Percentiles rank a stretch among this genome's conserved stretches.
phyloP scores from a whole-genome alignment of 1,140 invertebrate genomes.

The Diabrotica virgifera region DNA sequence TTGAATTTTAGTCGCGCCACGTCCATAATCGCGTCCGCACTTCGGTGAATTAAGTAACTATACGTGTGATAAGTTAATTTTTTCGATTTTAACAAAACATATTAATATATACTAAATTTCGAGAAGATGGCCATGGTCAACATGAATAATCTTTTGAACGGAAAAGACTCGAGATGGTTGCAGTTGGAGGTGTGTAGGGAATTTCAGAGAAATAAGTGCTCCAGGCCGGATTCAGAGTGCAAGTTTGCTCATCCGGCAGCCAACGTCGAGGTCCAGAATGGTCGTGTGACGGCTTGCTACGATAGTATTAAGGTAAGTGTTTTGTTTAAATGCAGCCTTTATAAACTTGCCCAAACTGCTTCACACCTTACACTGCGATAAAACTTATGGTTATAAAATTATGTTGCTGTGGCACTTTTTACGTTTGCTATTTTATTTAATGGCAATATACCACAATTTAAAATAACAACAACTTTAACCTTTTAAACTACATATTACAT shows the following conservation, averaged over 20 bases:
- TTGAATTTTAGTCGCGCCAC: constrained; percentile 25
- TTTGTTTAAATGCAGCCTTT: constrained; percentile 3
- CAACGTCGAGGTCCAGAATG: constrained; percentile 99
- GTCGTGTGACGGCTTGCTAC: constrained; percentile 99
- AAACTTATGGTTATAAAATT: too few species aligned
- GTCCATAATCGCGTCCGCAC: constrained; percentile 33
- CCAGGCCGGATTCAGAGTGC: constrained; percentile 97
- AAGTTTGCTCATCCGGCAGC: constrained; percentile 99
- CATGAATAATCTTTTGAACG: constrained; percentile 94
- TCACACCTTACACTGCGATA: too few species aligned
- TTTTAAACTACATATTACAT: too few species aligned
- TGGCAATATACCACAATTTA: too few species aligned
- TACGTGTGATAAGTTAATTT: constrained; percentile 7
- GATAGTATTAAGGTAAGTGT: constrained; percentile 98
- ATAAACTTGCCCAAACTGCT: too few species aligned
- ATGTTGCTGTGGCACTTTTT: too few species aligned
- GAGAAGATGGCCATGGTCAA: constrained; percentile 85
- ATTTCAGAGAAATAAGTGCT: constrained; percentile 99
- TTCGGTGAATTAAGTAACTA: constrained; percentile 1
- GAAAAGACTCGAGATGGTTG: constrained; percentile 99
- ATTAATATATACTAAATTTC: neutral
- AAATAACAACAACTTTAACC: too few species aligned
- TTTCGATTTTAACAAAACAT: neutral
- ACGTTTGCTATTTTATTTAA: too few species aligned
- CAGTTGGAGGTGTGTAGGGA: constrained; percentile 99